Evolutionary conservation across 1,140 invertebrate genomes (phyloP).

Genomic region (Drosophila virilis): DNA sequence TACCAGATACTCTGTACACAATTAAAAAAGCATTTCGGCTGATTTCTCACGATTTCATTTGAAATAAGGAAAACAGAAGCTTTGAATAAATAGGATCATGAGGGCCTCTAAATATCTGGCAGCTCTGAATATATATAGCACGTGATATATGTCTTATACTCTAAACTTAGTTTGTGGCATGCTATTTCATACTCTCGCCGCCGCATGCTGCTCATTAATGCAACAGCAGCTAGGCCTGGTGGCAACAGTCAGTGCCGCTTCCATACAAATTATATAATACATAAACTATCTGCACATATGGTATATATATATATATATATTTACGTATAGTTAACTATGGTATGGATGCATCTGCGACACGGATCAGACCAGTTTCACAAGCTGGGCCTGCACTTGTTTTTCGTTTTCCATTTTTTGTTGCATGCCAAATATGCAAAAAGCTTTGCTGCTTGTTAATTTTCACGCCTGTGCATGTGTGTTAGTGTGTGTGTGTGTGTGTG

Average conservation of each 20-base stretch:
- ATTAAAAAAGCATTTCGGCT: too few species aligned
- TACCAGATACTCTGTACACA: conserved; percentile 8
- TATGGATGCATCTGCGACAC: conserved; percentile 16
- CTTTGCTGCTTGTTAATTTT: conserved; percentile 75
- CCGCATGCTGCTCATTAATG: conserved; percentile 48
- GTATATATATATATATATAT: conserved; percentile 1
- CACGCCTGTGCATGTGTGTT: conserved; percentile 15
- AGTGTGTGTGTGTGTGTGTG: conserved; percentile 7
- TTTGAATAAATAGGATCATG: too few species aligned
- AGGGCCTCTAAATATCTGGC: too few species aligned
- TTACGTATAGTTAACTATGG: conserved; percentile 5
- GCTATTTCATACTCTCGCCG: conserved; percentile 16
- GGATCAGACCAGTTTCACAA: conserved; percentile 64
- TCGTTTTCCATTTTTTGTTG: conserved; percentile 43
- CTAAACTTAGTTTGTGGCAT: not conserved
- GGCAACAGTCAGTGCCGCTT: conserved; percentile 58
- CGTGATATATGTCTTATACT: too few species aligned
- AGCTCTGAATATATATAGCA: too few species aligned
- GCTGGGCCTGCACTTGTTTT: conserved; percentile 72
- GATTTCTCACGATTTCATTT: too few species aligned
- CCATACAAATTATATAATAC: conserved; percentile 70
- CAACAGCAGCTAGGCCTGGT: conserved; percentile 52
- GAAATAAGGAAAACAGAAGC: too few species aligned
- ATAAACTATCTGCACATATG: conserved; percentile 56
- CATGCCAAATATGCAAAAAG: conserved; percentile 82